Base-by-base conservation (phyloP, 2,888 invertebrate genomes). In the Pycnomerus fuliginosus region DNA sequence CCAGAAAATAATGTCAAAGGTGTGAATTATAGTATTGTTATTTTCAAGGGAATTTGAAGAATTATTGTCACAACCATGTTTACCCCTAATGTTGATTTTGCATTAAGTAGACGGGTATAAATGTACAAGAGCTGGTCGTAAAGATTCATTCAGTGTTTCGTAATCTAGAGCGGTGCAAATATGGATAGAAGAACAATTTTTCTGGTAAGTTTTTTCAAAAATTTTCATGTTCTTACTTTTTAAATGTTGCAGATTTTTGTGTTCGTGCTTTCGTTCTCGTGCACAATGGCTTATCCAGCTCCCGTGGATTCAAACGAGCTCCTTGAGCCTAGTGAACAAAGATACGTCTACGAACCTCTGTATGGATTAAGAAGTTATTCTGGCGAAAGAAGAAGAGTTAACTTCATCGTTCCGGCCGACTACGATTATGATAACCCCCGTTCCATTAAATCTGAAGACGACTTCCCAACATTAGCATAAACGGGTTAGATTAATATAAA, bases 171-270 rank as follows among this genome's bases (percentile, higher is more conserved):
- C n/a, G n/a, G n/a, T n/a, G n/a, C n/a, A n/a, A n/a, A n/a, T n/a
- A n/a, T n/a, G n/a, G n/a, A n/a, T n/a, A 31, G n/a, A 20, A 31
- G 20, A 17, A 11, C 17, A 3, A 12, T 38, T 14, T 4, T 38
- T 38, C 3, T 38, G 38, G 38, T 38, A 20, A 38, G 38, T 38
- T 22, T 23, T 5, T 20, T 38, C 30, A 28, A n/a, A 31, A 12
- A 31, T 3, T 5, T 12, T 31, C 20, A 10, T 30, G 14, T 4
- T 17, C 3, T 31, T 31, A 11, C 12, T 31, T 8, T 10, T 25
- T 17, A 32, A 20, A 25, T 33, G 7, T 33, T 23, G 5, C n/a
- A 35, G 35, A 35, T 25, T 16, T 27, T 25, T 35, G 27, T 16
- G 8, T 20, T 35, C 14, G 13, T 3, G 10, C 17, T 2, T 8